phyloP scores from a whole-genome alignment of 2,888 invertebrate species.

The Agrypnus murinus region DNA sequence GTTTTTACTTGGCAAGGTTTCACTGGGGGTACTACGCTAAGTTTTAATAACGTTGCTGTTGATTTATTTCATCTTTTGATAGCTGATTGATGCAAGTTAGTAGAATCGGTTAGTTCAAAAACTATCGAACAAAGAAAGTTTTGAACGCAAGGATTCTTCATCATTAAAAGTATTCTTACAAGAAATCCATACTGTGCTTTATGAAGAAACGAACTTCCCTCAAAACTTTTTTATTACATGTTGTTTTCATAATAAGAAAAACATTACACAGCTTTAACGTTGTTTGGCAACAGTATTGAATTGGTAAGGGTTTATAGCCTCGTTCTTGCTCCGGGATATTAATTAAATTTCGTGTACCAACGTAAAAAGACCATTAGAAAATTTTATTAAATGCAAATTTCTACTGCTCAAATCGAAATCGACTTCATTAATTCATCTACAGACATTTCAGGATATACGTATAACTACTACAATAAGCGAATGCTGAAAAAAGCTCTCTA shows the following conservation, averaged over 20 bases:
- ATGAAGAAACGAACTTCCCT: conserved; percentile 11
- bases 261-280: conserved; percentile 25
- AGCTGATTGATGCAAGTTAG: conserved; percentile 6
- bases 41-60: neutral
- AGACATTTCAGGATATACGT: conserved; percentile 2
- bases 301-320: conserved; percentile 10
- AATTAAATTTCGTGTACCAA: conserved; percentile 45
- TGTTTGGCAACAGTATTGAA: conserved; percentile 26
- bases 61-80: neutral
- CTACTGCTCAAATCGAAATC: conserved; percentile 40
- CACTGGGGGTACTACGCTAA: too few species aligned
- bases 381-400: conserved; percentile 49
- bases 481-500: neutral
- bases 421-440: conserved; percentile 34
- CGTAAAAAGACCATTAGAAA: conserved; percentile 40
- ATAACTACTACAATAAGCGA: too few species aligned
- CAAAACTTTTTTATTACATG: conserved; percentile 24
- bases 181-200: conserved; percentile 24
- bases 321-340: conserved; percentile 36
- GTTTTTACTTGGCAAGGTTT: too few species aligned
- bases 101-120: conserved; percentile 3
- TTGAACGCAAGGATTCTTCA: neutral
- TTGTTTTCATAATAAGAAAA: conserved; percentile 30
- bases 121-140: conserved; percentile 6
- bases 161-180: conserved; percentile 27